Base-by-base conservation (phyloP, 2,888 invertebrate species). In the Lasioglossum lativentre region DNA sequence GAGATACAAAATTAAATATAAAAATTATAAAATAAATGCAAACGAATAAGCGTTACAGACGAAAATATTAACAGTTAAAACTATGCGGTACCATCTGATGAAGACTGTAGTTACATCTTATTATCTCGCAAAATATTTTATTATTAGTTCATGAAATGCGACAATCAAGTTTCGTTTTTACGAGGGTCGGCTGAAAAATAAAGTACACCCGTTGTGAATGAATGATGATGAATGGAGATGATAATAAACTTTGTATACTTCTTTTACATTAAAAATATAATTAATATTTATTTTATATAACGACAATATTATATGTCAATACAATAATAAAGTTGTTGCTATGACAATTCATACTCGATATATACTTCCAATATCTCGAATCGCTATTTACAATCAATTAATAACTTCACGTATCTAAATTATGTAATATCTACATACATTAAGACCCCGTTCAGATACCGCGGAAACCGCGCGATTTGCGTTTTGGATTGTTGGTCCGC, bases 251-350 rank as follows among this genome's bases (percentile, higher is more conserved):
- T 56, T 56, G 12, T 56, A 56, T 12, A 56, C n/a, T n/a, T 56
- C 56, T 56, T 56, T n/a, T 12, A n/a, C n/a, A n/a, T 56, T 56
- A n/a, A 56, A 56, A n/a, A 56, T 56, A 56, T n/a, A 56, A 56
- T 56, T 56, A 56, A 56, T 56, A 56, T 56, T 56, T 56, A 56
- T 56, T 56, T n/a, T 27, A 56, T 56, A 56, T 63, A 63, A 56
- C n/a, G n/a, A n/a, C 56, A 56, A n/a, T 16, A 45, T 45, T 45
- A 45, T 4, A 12, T 56, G 12, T 56, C 12, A 56, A 56, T 56
- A 56, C n/a, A 56, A 56, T 56, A n/a, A 56, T 27, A 56, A 56
- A 56, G 52, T 52, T 52, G 23, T 52, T 52, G 23, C 23, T 23
- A 23, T 10, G 8, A 10, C 8, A 52, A 52, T 52, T 52, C 8